Percentiles rank a stretch among this genome's conserved stretches.
These are phyloP conservation scores for Coecobrya sp. DNA, from an alignment of 2,888 invertebrate species.

Conservation along the genomic window DNA sequence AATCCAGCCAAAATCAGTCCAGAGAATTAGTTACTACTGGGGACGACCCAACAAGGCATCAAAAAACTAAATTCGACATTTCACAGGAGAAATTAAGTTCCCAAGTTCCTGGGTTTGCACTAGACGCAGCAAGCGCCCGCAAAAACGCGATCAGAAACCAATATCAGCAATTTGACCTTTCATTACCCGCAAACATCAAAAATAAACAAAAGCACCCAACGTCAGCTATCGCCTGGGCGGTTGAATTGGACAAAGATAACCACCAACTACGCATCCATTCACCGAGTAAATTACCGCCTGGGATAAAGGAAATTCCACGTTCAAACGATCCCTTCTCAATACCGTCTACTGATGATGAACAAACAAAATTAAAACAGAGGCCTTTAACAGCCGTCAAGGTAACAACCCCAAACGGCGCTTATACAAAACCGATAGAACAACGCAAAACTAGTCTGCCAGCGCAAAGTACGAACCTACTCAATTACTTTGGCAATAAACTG, in stretches of 20 bases:
- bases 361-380: neutral
- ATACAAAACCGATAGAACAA: too few relatives aligned
- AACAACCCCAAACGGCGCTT: neutral
- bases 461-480: too few relatives aligned
- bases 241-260: neutral
- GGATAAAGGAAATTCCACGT: neutral
- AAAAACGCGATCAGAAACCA: neutral
- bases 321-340: neutral
- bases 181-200: neutral
- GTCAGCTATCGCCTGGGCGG: neutral
- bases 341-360: neutral
- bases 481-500: too few relatives aligned
- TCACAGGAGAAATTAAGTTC: neutral
- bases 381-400: neutral
- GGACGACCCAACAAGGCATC: too few relatives aligned
- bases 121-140: neutral
- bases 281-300: neutral
- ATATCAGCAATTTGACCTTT: neutral
- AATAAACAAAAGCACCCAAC: neutral
- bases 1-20: too few relatives aligned
- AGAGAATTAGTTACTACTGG: too few relatives aligned
- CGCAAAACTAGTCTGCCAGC: too few relatives aligned
- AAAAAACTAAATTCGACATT: too few relatives aligned
- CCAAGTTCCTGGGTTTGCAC: neutral
- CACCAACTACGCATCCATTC: neutral